Evolutionary conservation across 2,888 invertebrate genomes (phyloP), one percentile per base, ranked within the genome.

Genomic region (Cheilosia scutellata): DNA sequence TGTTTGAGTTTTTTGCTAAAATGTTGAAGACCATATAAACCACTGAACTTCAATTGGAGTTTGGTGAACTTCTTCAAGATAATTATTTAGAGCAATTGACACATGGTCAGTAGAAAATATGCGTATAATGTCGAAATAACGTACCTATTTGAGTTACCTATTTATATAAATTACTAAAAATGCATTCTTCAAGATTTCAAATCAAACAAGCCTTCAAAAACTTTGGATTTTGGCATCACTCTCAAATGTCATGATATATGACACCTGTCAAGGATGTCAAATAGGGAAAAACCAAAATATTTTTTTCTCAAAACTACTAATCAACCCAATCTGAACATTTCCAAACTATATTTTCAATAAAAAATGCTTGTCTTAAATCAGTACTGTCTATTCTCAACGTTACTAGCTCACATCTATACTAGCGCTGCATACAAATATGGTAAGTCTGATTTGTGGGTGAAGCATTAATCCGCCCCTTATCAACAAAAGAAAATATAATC

Each of bases 381-480:
- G 13, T 86, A 72, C 42, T 63, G 44, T 58, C 25, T 86, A n/a
- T 16, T 86, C 11, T 66, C 58, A 49, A 82, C 72, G 31, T 37
- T 86, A 16, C 33, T 76, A 13, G 51, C 63, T 44, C 63, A 75
- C 5, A 51, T 84, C 16, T 68, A 47, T 25, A 62, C 68, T 20
- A 83, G 84, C 58, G 29, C 87, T 88, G 88, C 88, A 11, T 89
- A 89, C 53, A 87, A 87, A 82, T 87, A 89, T 65, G 88, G 89
- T 89, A 84, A 89, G 89, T 88, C 47, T 20, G 31, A 33, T 9
- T n/a, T 25, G 6, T 47, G 4, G 16, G n/a, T 33, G 9, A 31
- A 57, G 4, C 4, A 0, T 0, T n/a, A 37, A 37, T 60, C 72
- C 62, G 49, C 51, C 51, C 51, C 72, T 2, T 60, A 51, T 62